Conservation (phyloP, 2,888 invertebrate genomes). For the Plagodis dolabraria region DNA sequence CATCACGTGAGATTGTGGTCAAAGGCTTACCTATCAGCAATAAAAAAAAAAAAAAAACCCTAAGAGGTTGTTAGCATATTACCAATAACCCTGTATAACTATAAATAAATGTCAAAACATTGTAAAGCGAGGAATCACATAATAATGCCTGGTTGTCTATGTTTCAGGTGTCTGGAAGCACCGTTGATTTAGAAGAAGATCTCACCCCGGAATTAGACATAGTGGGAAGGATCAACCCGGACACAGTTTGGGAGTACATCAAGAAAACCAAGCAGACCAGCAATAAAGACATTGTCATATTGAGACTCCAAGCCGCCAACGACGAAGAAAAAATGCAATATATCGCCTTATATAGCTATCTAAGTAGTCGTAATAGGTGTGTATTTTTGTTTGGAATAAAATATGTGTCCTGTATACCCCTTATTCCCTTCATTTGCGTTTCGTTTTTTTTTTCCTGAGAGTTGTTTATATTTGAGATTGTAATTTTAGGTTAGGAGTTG, state of each 20-base stretch:
- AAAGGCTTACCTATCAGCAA: too few species aligned
- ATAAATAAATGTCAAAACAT: too few species aligned
- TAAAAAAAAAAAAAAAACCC: too few species aligned
- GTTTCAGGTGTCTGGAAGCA: constrained; percentile 85
- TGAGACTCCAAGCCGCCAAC: constrained; percentile 92
- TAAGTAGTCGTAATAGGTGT: constrained; percentile 90
- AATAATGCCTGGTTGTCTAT: neutral
- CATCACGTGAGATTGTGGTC: too few species aligned
- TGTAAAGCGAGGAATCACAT: too few species aligned
- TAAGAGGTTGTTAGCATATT: too few species aligned
- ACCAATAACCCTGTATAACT: too few species aligned
- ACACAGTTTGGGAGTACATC: constrained; percentile 97
- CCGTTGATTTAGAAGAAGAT: constrained; percentile 88
- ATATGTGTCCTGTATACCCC: constrained; percentile 23
- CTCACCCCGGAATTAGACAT: constrained; percentile 92
- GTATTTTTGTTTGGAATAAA: constrained; percentile 49
- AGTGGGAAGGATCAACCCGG: constrained; percentile 95
- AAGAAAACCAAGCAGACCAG: constrained; percentile 94
- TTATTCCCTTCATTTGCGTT: constrained; percentile 27
- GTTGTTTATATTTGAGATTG: constrained; percentile 12
- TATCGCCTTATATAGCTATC: constrained; percentile 93
- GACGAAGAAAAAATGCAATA: constrained; percentile 94
- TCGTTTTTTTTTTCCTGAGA: constrained; percentile 14
- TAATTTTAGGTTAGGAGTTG: constrained; percentile 89
- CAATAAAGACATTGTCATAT: constrained; percentile 93